Conservation (phyloP, 2,113 vertebrate species). For the Tenebrosternarchus preto region DNA sequence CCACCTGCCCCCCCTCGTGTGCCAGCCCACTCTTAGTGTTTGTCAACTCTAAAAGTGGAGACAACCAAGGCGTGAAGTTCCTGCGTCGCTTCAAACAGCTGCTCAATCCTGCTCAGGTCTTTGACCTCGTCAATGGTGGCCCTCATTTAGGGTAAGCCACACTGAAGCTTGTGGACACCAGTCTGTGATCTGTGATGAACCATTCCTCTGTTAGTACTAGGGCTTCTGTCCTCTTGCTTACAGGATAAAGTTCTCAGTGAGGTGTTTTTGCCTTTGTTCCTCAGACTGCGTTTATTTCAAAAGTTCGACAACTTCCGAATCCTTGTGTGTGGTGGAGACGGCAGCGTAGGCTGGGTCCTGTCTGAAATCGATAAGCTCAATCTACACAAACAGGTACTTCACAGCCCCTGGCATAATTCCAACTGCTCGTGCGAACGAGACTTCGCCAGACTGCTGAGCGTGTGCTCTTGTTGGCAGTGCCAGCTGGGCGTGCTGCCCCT, state of each 20-base stretch:
- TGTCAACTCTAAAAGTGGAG: slow-evolving; percentile 98
- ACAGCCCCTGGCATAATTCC: too few relatives aligned
- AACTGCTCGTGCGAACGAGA: too few relatives aligned
- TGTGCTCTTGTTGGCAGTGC: slow-evolving; percentile 75
- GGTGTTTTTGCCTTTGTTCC: neutral
- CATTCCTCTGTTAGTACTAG: too few relatives aligned
- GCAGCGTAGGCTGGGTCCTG: slow-evolving; percentile 97
- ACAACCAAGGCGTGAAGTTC: slow-evolving; percentile 99
- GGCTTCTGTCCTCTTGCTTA: too few relatives aligned
- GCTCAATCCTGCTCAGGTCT: slow-evolving; percentile 97
- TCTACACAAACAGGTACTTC: slow-evolving; percentile 89
- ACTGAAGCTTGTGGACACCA: neutral
- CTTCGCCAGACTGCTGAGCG: neutral
- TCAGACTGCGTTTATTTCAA: slow-evolving; percentile 94
- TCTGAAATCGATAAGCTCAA: slow-evolving; percentile 98
- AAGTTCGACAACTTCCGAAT: slow-evolving; percentile 99
- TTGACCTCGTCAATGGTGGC: slow-evolving; percentile 97
- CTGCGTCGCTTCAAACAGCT: slow-evolving; percentile 98
- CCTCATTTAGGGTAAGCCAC: slow-evolving; percentile 92
- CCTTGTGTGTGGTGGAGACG: slow-evolving; percentile 95
- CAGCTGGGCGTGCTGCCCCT: slow-evolving; percentile 93
- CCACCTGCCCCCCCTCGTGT: slow-evolving; percentile 95
- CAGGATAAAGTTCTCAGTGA: too few relatives aligned
- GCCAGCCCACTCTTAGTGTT: slow-evolving; percentile 97
- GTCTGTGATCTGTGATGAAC: too few relatives aligned